A percentile compares a stretch with the other conserved stretches of the same genome.
These are phyloP conservation scores for Scolopax mira DNA, from an alignment of 2,113 vertebrate genomes.

Conservation along the genomic window DNA sequence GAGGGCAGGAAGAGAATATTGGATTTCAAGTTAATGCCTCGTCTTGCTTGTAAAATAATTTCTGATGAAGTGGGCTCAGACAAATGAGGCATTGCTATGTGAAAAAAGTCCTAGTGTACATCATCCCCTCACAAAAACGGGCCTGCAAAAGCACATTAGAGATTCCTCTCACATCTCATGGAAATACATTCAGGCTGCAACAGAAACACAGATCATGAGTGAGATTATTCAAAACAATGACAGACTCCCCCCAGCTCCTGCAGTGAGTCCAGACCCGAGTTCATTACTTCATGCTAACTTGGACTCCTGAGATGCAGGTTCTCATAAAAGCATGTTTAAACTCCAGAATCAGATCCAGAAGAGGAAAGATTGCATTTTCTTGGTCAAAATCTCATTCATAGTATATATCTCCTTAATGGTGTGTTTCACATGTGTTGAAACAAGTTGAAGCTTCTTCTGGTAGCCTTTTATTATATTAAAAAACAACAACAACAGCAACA, in stretches of 20 bases:
- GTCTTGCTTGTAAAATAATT: not conserved
- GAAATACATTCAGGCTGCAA: not conserved
- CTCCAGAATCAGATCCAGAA: not conserved
- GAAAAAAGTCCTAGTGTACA: not conserved
- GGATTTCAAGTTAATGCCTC: not conserved
- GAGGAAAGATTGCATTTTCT: not conserved
- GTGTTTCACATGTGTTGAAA: not conserved
- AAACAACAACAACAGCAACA: slow-evolving; percentile 46
- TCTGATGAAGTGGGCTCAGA: not conserved
- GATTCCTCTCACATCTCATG: not conserved
- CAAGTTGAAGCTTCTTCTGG: slow-evolving; percentile 11
- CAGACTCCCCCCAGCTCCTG: not conserved
- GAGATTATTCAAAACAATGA: not conserved
- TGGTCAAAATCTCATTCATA: not conserved
- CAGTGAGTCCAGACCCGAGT: not conserved
- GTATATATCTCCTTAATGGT: not conserved
- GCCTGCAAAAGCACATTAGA: not conserved
- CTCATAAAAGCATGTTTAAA: not conserved
- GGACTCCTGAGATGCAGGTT: not conserved
- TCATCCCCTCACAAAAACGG: not conserved
- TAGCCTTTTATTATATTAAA: slow-evolving; percentile 61
- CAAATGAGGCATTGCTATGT: not conserved
- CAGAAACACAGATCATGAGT: not conserved
- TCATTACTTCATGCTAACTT: not conserved
- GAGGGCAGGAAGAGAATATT: not conserved